Base-by-base conservation (phyloP, 2,888 invertebrate species). In the Ophion slaviceki region DNA sequence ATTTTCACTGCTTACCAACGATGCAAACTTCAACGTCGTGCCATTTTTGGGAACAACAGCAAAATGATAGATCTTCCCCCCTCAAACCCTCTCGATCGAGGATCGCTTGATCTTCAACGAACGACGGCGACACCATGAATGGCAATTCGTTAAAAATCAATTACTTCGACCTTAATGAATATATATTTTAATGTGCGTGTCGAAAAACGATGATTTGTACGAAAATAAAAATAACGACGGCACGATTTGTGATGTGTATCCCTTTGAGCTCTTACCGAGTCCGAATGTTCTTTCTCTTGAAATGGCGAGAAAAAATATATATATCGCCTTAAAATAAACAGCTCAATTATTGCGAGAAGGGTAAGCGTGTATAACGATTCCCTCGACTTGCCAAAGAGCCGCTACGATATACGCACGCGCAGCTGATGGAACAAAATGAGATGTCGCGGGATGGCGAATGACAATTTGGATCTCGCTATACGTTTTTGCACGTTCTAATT, bases 261-360 rank as follows among this genome's bases (percentile, higher is more conserved):
- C 11, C 59, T 59, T n/a, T 24, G 20, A 45, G 61, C 14, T 40
- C 40, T 57, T 74, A 14, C 24, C 45, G 24, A 67, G 57, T 62
- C 36, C 11, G 36, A 79, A 66, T 61, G 20, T 28, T 59, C 40
- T 72, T 70, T 66, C 17, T 36, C 28, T 66, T 28, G 14, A 36
- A 71, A 64, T 24, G 20, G 17, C 45, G 28, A 81, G 68, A 75
- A 80, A 80, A 14, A 53, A 14, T 47, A 47, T 11, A 53, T 14
- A 53, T 53, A 40, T 74, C 80, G 67, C 66, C 77, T 81, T 81
- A 74, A 81, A 77, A 80, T 77, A 61, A 72, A 80, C 72, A 70
- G 78, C 68, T 86, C 74, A 78, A 86, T 86, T 86, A 83, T 83
- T 86, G 74, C 40, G 47, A 77, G 76, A 75, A 80, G 76, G 77